Conservation (phyloP, 2,888 invertebrate genomes). For the Trilocha varians region DNA sequence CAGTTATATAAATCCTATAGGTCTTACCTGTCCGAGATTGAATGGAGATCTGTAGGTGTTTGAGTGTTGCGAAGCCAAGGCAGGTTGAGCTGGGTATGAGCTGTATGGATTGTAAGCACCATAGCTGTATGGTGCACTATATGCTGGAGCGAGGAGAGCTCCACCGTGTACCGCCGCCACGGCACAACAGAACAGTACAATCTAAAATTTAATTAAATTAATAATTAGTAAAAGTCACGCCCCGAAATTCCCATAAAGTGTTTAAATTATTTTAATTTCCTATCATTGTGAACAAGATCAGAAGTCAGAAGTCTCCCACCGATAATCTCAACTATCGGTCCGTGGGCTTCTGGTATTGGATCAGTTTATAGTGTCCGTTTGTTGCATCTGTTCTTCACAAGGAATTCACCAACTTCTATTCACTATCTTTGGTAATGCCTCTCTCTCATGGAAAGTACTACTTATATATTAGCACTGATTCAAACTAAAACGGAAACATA, state of each 20-base stretch:
- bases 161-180: constrained; percentile 38
- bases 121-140: constrained; percentile 34
- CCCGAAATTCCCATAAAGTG: not conserved
- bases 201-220: constrained; percentile 25
- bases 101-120: constrained; percentile 58
- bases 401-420: too few species aligned
- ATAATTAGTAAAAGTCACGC: not conserved
- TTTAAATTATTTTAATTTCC: not conserved
- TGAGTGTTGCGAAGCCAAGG: constrained; percentile 72
- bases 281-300: too few species aligned
- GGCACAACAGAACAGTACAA: constrained; percentile 36
- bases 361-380: too few species aligned
- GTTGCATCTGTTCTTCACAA: too few species aligned
- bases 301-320: too few species aligned
- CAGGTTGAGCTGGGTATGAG: constrained; percentile 56
- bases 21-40: constrained; percentile 76
- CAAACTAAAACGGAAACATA: too few species aligned
- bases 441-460: too few species aligned
- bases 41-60: constrained; percentile 77
- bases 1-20: too few species aligned
- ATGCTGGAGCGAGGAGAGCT: constrained; percentile 48
- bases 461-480: too few species aligned
- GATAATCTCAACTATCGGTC: too few species aligned
- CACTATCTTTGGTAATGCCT: too few species aligned
- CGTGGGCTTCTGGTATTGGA: too few species aligned